phyloP scores from a whole-genome alignment of 2,888 invertebrate species.

The Baronia brevicornis region DNA sequence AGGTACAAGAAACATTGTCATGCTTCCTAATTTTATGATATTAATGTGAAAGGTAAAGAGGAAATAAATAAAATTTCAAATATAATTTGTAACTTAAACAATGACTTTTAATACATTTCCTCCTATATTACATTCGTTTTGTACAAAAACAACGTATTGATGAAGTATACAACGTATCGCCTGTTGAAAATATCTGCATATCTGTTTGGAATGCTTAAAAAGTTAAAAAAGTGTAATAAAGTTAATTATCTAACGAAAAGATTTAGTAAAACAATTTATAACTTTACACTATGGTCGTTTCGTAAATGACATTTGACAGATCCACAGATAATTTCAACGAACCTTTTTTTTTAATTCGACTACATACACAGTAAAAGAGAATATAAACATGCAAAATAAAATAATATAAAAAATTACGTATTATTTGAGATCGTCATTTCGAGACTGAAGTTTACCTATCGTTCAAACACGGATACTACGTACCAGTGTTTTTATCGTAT shows the following conservation, averaged over 20 bases:
- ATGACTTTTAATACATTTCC: constrained; percentile 71
- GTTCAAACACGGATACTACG: too few relatives aligned
- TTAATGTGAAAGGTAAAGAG: constrained; percentile 5
- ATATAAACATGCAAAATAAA: constrained; percentile 47
- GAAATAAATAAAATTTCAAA: constrained; percentile 46
- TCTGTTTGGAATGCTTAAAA: constrained; percentile 13
- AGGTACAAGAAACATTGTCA: not conserved
- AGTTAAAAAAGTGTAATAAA: constrained; percentile 7
- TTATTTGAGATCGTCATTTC: constrained; percentile 51
- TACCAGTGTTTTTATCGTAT: too few relatives aligned
- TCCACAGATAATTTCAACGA: constrained; percentile 12
- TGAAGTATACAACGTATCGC: constrained; percentile 49
- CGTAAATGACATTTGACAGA: constrained; percentile 5
- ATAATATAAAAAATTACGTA: constrained; percentile 65
- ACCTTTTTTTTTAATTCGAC: constrained; percentile 42
- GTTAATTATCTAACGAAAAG: constrained; percentile 1
- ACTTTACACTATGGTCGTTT: not conserved
- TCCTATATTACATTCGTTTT: constrained; percentile 68
- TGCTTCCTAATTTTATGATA: not conserved
- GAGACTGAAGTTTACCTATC: constrained; percentile 16
- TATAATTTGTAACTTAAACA: constrained; percentile 66
- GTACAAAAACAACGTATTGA: constrained; percentile 65
- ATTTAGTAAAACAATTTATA: not conserved
- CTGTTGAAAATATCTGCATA: constrained; percentile 13
- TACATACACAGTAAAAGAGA: constrained; percentile 39